phyloP scores from a whole-genome alignment of 2,888 invertebrate species.

The Apamea epomidion region DNA sequence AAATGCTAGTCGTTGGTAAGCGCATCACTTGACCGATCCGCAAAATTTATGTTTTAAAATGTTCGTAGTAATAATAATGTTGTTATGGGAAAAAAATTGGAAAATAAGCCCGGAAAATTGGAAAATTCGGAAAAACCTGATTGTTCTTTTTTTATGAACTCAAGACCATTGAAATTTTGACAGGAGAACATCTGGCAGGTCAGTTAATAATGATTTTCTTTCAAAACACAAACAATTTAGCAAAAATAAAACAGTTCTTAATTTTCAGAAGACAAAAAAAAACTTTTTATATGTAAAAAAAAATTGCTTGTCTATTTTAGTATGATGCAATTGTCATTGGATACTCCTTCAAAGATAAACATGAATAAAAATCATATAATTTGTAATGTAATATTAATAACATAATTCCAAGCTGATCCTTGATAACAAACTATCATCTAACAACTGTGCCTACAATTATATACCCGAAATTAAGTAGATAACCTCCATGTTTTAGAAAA shows the following conservation, averaged over 20 bases:
- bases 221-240: no score
- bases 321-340: neutral
- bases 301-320: neutral
- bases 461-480: neutral
- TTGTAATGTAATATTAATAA: constrained; percentile 1
- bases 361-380: neutral
- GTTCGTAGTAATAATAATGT: neutral
- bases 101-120: neutral
- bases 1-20: neutral
- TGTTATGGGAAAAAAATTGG: neutral
- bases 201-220: no score
- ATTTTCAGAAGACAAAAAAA: neutral
- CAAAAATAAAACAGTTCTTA: neutral
- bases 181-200: neutral
- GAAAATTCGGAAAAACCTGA: neutral
- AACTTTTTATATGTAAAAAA: neutral
- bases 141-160: neutral
- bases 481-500: neutral
- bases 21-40: neutral
- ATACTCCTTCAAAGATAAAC: constrained; percentile 15
- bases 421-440: constrained; percentile 2
- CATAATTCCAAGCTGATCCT: neutral
- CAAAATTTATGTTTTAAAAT: neutral
- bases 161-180: neutral
- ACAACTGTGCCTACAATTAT: constrained; percentile 1